Conservation (phyloP, 2,888 invertebrate species). For the Lepidochrysops patricia region DNA sequence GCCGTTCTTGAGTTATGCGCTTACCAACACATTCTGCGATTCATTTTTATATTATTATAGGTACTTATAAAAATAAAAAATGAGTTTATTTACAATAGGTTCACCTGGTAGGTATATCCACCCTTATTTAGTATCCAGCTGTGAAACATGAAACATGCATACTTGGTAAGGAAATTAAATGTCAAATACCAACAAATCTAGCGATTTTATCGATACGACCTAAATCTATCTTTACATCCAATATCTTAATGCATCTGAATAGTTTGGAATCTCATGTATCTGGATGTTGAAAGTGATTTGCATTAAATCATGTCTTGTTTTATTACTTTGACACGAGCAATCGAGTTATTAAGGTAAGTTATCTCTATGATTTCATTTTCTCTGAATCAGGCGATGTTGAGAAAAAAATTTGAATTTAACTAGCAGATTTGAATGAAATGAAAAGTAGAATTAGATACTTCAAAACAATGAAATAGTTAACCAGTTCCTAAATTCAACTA, state of each 20-base stretch:
- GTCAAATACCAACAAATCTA: background rate
- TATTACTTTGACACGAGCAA: background rate
- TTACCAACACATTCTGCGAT: no score
- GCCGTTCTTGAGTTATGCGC: no score
- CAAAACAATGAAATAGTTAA: no score
- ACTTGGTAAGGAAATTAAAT: background rate
- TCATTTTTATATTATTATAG: no score
- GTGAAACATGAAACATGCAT: background rate
- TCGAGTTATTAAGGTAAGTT: background rate
- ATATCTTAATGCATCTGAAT: background rate
- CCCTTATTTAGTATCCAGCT: background rate
- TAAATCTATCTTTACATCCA: background rate
- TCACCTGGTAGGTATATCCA: background rate
- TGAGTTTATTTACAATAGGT: background rate
- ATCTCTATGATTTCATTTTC: background rate
- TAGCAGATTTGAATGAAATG: no score
- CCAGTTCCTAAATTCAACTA: no score
- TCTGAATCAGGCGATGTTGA: no score
- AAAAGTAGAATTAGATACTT: no score
- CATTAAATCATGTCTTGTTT: background rate
- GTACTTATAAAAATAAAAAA: background rate
- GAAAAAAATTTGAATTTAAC: no score
- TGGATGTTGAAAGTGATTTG: background rate
- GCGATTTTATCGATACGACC: background rate
- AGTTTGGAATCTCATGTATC: background rate